A percentile compares a stretch with the other conserved stretches of the same genome.
Conservation (phyloP, 2,113 vertebrate genomes). For the Gobiocypris rarus region DNA sequence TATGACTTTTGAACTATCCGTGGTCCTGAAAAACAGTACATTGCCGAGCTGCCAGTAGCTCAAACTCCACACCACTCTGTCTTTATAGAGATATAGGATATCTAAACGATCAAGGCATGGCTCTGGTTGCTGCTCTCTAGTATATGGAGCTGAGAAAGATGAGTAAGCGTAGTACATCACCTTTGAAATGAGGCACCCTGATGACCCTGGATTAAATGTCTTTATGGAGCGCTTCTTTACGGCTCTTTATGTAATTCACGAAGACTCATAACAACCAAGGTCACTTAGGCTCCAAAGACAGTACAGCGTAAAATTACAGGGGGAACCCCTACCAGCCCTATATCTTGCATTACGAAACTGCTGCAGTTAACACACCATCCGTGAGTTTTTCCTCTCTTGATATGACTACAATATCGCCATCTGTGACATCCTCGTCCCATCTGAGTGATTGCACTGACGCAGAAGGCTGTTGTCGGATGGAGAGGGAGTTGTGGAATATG, state of each 20-base stretch:
- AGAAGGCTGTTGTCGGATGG: conserved; percentile 46
- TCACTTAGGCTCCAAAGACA: conserved; percentile 24
- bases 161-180: conserved; percentile 49
- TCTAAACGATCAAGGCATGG: not conserved
- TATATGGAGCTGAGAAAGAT: conserved; percentile 5
- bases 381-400: not conserved
- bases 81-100: not conserved
- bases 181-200: conserved; percentile 31
- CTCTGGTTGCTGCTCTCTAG: not conserved
- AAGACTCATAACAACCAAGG: conserved; percentile 14
- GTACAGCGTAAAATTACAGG: conserved; percentile 12
- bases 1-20: conserved; percentile 55
- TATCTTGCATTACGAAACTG: not conserved
- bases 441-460: conserved; percentile 29
- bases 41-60: conserved; percentile 48
- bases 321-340: not conserved
- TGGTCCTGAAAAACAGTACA: conserved; percentile 64
- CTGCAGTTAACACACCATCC: conserved; percentile 9
- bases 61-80: not conserved
- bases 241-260: not conserved
- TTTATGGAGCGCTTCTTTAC: not conserved
- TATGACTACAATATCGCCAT: not conserved
- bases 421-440: conserved; percentile 11
- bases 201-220: conserved; percentile 54
- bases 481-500: conserved; percentile 61